phyloP scores from a whole-genome alignment of 1,140 invertebrate species.

The Rhagoletis zephyria region DNA sequence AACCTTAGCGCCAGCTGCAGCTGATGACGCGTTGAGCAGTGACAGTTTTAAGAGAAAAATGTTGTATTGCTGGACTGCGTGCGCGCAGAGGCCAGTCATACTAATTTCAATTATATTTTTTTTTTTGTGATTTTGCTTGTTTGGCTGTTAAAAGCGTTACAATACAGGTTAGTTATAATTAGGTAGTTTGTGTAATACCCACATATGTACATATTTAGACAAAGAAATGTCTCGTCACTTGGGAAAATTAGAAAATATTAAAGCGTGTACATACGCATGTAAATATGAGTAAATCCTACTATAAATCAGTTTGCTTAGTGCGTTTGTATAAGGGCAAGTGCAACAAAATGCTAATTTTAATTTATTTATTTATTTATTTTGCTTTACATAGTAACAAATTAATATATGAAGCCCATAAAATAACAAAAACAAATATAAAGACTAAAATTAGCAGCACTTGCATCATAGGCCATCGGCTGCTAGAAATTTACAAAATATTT shows the following conservation, averaged over 20 bases:
- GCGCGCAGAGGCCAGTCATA: neutral
- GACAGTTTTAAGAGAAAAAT: slow-evolving; percentile 1
- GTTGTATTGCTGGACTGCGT: neutral
- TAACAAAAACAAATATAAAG: too few species aligned
- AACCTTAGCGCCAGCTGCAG: too few species aligned
- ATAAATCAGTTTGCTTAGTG: neutral
- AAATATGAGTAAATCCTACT: neutral
- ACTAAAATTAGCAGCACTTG: too few species aligned
- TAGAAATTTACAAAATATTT: neutral
- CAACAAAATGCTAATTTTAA: neutral
- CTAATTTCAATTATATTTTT: neutral
- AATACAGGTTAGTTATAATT: neutral
- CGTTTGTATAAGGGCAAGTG: neutral
- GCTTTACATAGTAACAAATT: too few species aligned
- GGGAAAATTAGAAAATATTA: neutral
- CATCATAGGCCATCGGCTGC: too few species aligned
- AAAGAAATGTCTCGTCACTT: neutral
- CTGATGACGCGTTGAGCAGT: neutral
- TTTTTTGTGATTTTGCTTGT: neutral
- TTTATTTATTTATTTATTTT: too few species aligned
- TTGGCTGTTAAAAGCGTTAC: neutral
- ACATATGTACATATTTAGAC: neutral
- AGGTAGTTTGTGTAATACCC: neutral
- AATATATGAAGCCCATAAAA: too few species aligned
- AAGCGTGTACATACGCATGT: neutral